phyloP scores from a whole-genome alignment of 2,113 vertebrate genomes.

The Indicator indicator region DNA sequence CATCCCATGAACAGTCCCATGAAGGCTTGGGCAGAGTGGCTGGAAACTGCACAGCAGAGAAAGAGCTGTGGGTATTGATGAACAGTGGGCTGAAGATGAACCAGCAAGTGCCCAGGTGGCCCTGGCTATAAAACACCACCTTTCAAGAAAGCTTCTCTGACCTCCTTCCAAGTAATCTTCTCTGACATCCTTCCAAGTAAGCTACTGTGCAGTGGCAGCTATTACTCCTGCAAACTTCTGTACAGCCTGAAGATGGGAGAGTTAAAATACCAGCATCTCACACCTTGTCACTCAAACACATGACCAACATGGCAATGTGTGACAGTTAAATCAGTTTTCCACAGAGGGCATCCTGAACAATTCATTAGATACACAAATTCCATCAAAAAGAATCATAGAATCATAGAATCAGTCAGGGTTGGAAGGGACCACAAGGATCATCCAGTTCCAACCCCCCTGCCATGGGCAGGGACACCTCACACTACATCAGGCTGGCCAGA shows the following conservation, averaged over 20 bases:
- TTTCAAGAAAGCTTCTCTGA: background rate
- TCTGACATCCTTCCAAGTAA: background rate
- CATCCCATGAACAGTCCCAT: too few relatives aligned
- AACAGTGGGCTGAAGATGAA: too few relatives aligned
- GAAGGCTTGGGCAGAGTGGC: too few relatives aligned
- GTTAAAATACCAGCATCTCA: background rate
- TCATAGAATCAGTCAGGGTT: too few relatives aligned
- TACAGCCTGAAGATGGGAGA: background rate
- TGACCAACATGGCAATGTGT: background rate
- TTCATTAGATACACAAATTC: conserved; percentile 4
- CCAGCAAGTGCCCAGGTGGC: too few relatives aligned
- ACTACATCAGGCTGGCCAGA: too few relatives aligned
- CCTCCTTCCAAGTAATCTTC: background rate
- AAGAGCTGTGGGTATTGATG: too few relatives aligned
- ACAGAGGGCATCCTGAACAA: background rate
- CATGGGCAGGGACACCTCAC: too few relatives aligned
- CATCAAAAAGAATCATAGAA: background rate
- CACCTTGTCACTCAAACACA: background rate
- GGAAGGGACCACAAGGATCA: too few relatives aligned
- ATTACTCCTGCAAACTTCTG: background rate
- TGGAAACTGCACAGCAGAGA: too few relatives aligned
- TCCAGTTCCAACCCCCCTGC: too few relatives aligned
- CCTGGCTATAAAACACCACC: background rate
- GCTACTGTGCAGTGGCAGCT: background rate
- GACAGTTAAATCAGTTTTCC: background rate